Evolutionary conservation across 2,113 vertebrate genomes (phyloP).

Genomic region (Saccopteryx leptura): DNA sequence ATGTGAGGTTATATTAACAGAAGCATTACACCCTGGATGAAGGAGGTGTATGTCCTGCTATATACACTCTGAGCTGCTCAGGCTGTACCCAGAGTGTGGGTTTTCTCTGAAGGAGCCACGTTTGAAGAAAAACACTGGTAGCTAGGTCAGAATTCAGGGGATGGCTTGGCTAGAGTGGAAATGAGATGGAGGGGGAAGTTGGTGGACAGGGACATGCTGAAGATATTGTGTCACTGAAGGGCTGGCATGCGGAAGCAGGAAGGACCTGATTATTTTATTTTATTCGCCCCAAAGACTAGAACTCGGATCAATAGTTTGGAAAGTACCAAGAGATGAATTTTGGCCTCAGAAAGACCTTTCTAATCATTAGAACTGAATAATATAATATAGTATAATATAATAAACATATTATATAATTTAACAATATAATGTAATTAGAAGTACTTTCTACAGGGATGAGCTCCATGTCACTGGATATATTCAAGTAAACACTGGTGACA

Average conservation of each 20-base stretch:
- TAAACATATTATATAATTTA: not conserved
- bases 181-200: not conserved
- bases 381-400: not conserved
- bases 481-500: not conserved
- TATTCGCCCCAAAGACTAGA: not conserved
- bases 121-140: not conserved
- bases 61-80: not conserved
- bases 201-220: fast-evolving
- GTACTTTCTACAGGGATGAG: not conserved
- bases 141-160: not conserved
- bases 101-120: not conserved
- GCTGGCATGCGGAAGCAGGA: not conserved
- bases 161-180: not conserved
- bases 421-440: constrained; percentile 9
- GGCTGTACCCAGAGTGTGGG: not conserved
- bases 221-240: not conserved
- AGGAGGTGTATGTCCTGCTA: not conserved
- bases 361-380: not conserved
- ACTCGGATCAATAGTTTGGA: not conserved
- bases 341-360: not conserved
- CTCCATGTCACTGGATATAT: not conserved
- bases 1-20: not conserved
- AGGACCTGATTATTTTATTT: not conserved
- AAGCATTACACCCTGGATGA: not conserved
- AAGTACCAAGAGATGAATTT: not conserved